Evolutionary conservation across 2,888 invertebrate species (phyloP).

Genomic region (Mongoloraphidia duomilia): DNA sequence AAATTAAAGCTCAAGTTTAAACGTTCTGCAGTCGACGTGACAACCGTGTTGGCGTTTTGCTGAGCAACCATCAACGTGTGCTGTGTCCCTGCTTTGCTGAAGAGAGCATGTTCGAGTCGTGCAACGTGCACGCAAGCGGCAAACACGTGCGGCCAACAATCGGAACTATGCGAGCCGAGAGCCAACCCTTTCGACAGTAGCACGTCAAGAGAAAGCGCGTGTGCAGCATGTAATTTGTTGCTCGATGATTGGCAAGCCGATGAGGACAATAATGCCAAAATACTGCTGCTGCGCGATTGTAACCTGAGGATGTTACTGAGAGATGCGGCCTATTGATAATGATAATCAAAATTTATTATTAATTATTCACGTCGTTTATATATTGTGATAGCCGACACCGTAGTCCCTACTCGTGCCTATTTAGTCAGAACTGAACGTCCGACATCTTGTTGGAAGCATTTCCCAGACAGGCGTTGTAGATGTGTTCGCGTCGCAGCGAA

Average conservation of each 20-base stretch:
- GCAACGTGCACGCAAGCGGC: constrained; percentile 87
- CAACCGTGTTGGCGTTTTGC: constrained; percentile 47
- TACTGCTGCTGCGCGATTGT: constrained; percentile 81
- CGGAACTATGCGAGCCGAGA: constrained; percentile 79
- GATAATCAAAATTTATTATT: not conserved
- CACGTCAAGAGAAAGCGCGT: constrained; percentile 85
- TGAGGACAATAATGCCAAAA: constrained; percentile 71
- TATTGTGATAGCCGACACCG: constrained; percentile 4
- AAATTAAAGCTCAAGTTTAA: constrained; percentile 43
- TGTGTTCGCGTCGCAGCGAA: too few relatives aligned
- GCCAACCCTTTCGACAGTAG: constrained; percentile 69
- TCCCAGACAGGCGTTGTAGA: too few relatives aligned
- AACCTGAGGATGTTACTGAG: constrained; percentile 78
- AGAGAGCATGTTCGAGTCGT: constrained; percentile 78
- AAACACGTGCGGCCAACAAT: constrained; percentile 94
- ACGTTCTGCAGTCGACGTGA: constrained; percentile 45
- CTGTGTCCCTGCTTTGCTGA: constrained; percentile 65
- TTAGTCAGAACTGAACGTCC: too few relatives aligned
- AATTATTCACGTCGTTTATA: not conserved
- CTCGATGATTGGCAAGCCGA: constrained; percentile 52
- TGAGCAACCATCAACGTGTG: constrained; percentile 48
- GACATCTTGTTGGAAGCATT: too few relatives aligned
- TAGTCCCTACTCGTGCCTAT: too few relatives aligned
- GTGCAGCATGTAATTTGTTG: constrained; percentile 69
- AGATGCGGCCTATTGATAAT: constrained; percentile 52